Base-by-base conservation (phyloP, 2,888 invertebrate species). In the Epinotia brunnichana region DNA sequence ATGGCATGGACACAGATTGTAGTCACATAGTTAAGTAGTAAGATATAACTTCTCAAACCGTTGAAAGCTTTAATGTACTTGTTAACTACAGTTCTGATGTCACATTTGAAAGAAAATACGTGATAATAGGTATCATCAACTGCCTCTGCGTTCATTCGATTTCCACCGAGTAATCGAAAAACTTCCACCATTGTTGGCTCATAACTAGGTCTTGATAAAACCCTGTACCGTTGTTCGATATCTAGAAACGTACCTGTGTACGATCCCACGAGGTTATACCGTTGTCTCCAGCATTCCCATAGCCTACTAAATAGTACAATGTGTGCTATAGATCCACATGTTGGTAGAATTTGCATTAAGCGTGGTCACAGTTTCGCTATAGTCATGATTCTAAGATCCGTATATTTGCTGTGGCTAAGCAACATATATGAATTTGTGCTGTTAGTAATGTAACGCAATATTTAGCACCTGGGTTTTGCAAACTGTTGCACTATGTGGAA, bases 271-370 rank as follows among this genome's bases (percentile, higher is more conserved):
- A 69, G 62, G 68, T 69, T 64, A n/a, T n/a, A 70, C 70, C 69
- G 70, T 70, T 73, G 70, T 61, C 63, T 66, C 68, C 63, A 59
- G 54, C 67, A 63, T 75, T 76, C 76, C 71, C 76, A 75, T 75
- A 76, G 69, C 75, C 75, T 75, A 75, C 73, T 71, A 74, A 74
- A 74, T 70, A 54, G 70, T 68, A 73, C 67, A 66, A 69, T 71
- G 59, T 61, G 44, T 69, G 51, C 59, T 54, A 59, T 67, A 64
- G 24, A 63, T 70, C 54, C 54, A 48, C 69, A 60, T 57, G n/a
- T 21, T 44, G 60, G 17, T 13, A 41, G 60, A 21, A 72, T 72
- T 72, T 68, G 62, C 62, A 73, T 68, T 17, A 54, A 35, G 24
- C 57, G 56, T 48, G 62, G 35, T 19, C 48, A 53, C 29, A 59